Evolutionary conservation across 1,140 invertebrate species (phyloP).

Genomic region (Battus philenor): DNA sequence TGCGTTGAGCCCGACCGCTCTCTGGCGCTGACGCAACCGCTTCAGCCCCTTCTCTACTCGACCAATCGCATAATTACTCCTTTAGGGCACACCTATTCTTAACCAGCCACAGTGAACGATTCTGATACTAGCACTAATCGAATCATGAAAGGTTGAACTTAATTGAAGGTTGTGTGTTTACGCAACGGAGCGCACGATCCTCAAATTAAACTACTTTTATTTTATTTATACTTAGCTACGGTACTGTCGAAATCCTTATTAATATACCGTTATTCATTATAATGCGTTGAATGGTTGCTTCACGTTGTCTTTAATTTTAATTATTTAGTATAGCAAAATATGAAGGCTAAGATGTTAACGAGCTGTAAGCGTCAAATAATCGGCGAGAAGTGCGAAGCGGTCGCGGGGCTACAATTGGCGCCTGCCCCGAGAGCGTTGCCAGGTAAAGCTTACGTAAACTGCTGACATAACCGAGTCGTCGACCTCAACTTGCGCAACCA

Average conservation of each 20-base stretch:
- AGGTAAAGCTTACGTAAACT: constrained; percentile 69
- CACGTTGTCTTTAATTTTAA: not conserved
- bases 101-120: constrained; percentile 45
- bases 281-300: not conserved
- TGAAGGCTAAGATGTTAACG: constrained; percentile 40
- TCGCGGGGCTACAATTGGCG: constrained; percentile 63
- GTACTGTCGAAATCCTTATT: constrained; percentile 1
- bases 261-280: not conserved
- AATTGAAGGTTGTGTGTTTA: constrained; percentile 39
- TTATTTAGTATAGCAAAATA: constrained; percentile 1
- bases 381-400: constrained; percentile 63
- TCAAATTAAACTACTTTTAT: constrained; percentile 11
- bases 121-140: constrained; percentile 46
- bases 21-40: constrained; percentile 64
- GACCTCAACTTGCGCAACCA: constrained; percentile 69
- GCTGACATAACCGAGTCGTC: constrained; percentile 73
- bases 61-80: constrained; percentile 63
- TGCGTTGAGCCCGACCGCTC: constrained; percentile 70
- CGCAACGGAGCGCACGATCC: constrained; percentile 29
- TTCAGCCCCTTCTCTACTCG: constrained; percentile 65
- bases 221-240: constrained; percentile 9
- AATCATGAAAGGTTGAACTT: constrained; percentile 59
- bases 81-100: constrained; percentile 63
- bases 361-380: constrained; percentile 54
- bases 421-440: constrained; percentile 59